Percentiles rank a stretch among this genome's conserved stretches.
Conservation (phyloP, 2,113 vertebrate species). For the Alectura lathami region DNA sequence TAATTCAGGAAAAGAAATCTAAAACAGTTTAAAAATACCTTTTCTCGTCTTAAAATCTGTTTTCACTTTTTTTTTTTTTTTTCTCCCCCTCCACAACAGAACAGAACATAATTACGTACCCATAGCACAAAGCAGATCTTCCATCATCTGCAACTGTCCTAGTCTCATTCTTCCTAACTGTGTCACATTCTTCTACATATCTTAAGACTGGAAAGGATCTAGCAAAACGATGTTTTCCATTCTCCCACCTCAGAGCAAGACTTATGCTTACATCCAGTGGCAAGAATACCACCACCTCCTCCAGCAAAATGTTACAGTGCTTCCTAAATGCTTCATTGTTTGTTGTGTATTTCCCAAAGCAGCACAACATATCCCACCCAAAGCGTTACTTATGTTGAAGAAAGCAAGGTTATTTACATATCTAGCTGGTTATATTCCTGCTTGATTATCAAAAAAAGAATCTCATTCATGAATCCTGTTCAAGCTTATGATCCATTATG, state of each 20-base stretch:
- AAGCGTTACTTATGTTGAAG: not conserved
- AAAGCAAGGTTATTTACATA: not conserved
- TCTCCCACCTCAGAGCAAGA: not conserved
- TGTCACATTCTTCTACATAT: not conserved
- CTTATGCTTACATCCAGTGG: not conserved
- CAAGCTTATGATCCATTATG: not conserved
- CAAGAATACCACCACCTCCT: not conserved
- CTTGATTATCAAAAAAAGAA: not conserved
- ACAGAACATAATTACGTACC: not conserved
- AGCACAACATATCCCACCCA: not conserved
- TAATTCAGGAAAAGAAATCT: not conserved
- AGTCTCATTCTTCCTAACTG: not conserved
- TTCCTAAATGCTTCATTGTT: not conserved
- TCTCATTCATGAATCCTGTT: not conserved
- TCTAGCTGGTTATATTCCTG: not conserved
- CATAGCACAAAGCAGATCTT: not conserved
- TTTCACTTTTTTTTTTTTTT: not conserved
- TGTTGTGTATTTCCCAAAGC: not conserved
- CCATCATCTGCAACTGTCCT: not conserved
- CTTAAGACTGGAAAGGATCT: not conserved
- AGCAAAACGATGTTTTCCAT: not conserved
- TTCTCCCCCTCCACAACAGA: not conserved
- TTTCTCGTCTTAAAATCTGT: not conserved
- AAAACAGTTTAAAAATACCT: not conserved
- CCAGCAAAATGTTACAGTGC: not conserved